Evolutionary conservation across 1,140 invertebrate species (phyloP).

Genomic region (Drosophila burlai): DNA sequence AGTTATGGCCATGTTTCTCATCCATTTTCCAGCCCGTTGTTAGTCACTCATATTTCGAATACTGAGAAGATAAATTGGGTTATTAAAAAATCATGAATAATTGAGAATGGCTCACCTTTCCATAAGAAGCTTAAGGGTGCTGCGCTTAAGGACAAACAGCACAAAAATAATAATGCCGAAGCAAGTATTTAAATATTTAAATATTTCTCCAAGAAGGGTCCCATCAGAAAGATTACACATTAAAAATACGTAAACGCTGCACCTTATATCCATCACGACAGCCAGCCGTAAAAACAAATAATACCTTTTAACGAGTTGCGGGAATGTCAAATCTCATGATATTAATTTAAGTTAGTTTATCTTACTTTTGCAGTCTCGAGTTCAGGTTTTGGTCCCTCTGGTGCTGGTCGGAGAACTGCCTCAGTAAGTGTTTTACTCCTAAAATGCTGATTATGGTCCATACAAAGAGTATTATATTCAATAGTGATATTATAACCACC

Average conservation of each 20-base stretch:
- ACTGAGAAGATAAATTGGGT: too few species aligned
- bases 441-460: neutral
- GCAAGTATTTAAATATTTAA: neutral
- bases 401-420: neutral
- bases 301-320: neutral
- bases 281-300: neutral
- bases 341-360: too few species aligned
- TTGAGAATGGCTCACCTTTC: neutral
- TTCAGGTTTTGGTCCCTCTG: neutral
- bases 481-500: neutral
- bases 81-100: too few species aligned
- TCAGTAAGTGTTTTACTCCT: neutral
- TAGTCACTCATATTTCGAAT: too few species aligned
- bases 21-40: too few species aligned
- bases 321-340: neutral
- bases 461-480: neutral
- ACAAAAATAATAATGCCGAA: neutral
- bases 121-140: neutral
- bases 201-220: neutral
- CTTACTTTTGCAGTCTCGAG: slow-evolving; percentile 3
- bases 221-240: neutral
- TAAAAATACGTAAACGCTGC: neutral
- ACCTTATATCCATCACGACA: neutral
- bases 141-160: too few species aligned
- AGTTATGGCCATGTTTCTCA: too few species aligned